Evolutionary conservation across 1,140 invertebrate species (phyloP).

Genomic region (Pteromalus puparum): DNA sequence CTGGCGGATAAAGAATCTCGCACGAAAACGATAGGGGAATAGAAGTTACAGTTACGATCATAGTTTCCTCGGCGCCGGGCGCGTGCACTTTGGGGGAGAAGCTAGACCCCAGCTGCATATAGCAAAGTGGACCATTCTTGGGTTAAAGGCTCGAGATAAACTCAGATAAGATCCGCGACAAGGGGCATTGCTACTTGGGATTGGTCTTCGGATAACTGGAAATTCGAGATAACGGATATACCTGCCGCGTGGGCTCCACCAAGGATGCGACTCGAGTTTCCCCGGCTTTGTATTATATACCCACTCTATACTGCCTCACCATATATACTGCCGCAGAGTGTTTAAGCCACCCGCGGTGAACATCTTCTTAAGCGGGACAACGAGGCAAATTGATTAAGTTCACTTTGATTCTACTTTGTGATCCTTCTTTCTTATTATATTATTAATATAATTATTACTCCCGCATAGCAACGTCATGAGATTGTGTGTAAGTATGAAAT

Average conservation of each 20-base stretch:
- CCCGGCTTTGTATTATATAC: background rate
- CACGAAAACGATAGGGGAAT: slow-evolving; percentile 2
- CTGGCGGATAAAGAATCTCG: background rate
- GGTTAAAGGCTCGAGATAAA: slow-evolving; percentile 37
- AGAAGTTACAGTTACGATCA: slow-evolving; percentile 31
- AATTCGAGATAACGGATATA: slow-evolving; percentile 27
- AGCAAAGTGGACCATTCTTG: slow-evolving; percentile 38
- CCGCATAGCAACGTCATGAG: no score
- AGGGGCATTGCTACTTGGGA: slow-evolving; percentile 19
- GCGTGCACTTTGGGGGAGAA: background rate
- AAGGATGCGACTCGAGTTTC: slow-evolving; percentile 9
- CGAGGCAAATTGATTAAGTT: background rate
- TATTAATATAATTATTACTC: no score
- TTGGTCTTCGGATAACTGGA: slow-evolving; percentile 35
- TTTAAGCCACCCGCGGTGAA: background rate
- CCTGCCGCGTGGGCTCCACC: background rate
- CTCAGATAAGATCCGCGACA: slow-evolving; percentile 34
- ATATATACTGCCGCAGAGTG: background rate
- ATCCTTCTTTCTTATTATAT: no score
- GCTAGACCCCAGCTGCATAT: slow-evolving; percentile 20
- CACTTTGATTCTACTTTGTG: no score
- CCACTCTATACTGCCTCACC: background rate
- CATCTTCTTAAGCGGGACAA: background rate
- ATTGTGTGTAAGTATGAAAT: no score
- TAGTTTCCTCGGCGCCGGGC: background rate